phyloP scores from a whole-genome alignment of 2,113 vertebrate genomes.

The Trematocara macrostoma region DNA sequence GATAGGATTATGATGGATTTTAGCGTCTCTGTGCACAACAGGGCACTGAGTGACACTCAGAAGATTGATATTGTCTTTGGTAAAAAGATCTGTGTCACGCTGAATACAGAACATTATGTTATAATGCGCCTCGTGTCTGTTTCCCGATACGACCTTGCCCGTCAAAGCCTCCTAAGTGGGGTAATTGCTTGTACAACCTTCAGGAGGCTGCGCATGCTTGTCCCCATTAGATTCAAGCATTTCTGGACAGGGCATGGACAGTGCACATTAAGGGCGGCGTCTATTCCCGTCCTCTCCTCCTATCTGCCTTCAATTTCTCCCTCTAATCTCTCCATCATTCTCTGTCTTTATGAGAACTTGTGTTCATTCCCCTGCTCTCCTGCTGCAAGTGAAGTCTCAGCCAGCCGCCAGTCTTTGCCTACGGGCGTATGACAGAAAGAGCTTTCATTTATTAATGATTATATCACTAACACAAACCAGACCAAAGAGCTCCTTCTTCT shows the following conservation, averaged over 20 bases:
- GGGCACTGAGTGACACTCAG: conserved; percentile 5
- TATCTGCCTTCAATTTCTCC: not conserved
- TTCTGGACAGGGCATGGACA: conserved; percentile 36
- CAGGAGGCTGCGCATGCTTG: conserved; percentile 47
- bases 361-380: conserved; percentile 23
- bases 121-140: conserved; percentile 59
- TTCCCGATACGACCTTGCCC: conserved; percentile 65
- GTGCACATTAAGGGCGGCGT: not conserved
- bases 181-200: conserved; percentile 66
- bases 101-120: conserved; percentile 55
- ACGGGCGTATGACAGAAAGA: conserved; percentile 35
- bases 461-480: conserved; percentile 56
- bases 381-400: conserved; percentile 38
- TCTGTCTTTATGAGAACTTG: conserved; percentile 24
- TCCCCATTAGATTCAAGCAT: conserved; percentile 45
- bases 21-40: not conserved
- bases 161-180: conserved; percentile 59
- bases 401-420: conserved; percentile 34
- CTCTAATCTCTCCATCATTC: conserved; percentile 8
- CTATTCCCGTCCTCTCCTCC: not conserved
- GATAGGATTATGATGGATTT: not conserved
- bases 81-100: conserved; percentile 29
- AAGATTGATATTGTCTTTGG: conserved; percentile 48
- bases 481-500: conserved; percentile 33
- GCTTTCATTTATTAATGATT: conserved; percentile 56